These are phyloP conservation scores for Leuciscus idus DNA, from an alignment of 2,113 vertebrate genomes.

Conservation along the genomic window DNA sequence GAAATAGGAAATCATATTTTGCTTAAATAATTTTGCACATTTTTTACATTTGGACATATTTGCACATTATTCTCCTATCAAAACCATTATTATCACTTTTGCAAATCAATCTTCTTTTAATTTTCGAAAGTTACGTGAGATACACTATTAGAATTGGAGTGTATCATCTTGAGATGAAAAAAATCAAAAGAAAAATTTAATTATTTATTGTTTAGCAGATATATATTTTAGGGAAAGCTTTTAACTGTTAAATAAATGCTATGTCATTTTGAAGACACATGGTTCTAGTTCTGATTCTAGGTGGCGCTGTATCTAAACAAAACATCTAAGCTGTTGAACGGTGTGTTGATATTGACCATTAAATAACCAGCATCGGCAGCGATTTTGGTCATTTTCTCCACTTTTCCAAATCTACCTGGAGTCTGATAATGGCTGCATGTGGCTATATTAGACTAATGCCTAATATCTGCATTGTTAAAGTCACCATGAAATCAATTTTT, in stretches of 20 bases:
- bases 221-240: background rate
- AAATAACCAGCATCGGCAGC: background rate
- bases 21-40: background rate
- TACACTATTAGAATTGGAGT: background rate
- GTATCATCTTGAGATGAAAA: background rate
- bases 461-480: background rate
- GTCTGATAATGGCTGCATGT: background rate
- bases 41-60: background rate
- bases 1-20: background rate
- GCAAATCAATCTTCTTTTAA: background rate
- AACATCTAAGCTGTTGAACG: background rate
- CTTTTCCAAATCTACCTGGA: background rate
- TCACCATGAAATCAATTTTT: no score
- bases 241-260: background rate
- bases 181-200: background rate
- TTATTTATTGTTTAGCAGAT: background rate
- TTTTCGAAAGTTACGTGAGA: background rate
- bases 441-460: background rate
- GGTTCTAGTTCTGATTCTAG: background rate
- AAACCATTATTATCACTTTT: background rate
- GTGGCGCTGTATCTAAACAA: background rate
- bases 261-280: background rate
- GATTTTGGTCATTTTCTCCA: background rate
- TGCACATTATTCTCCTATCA: background rate
- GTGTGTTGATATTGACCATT: background rate